A percentile compares a stretch with the other conserved stretches of the same genome.
Evolutionary conservation across 2,113 vertebrate species (phyloP).

Genomic region (Mesitornis unicolor): DNA sequence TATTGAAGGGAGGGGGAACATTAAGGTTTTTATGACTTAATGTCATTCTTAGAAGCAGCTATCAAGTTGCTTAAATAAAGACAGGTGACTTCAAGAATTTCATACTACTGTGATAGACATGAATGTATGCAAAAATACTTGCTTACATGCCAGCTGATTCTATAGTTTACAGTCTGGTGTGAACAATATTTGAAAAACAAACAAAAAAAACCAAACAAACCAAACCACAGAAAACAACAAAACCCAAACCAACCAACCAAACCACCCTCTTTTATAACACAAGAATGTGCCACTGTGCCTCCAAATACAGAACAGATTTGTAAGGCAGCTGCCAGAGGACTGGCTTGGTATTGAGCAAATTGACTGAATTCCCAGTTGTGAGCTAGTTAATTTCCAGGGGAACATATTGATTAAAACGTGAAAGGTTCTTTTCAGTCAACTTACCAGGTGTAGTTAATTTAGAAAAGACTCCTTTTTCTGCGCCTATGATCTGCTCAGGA

Average conservation of each 20-base stretch:
- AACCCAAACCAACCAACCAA: not conserved
- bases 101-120: not conserved
- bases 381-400: not conserved
- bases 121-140: not conserved
- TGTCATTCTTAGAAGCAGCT: not conserved
- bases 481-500: not conserved
- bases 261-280: not conserved
- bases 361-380: not conserved
- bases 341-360: not conserved
- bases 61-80: not conserved
- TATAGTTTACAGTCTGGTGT: not conserved
- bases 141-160: not conserved
- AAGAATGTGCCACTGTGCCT: not conserved
- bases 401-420: not conserved
- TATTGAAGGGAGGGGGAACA: not conserved
- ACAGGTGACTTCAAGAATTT: not conserved
- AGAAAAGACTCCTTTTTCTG: not conserved
- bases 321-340: not conserved
- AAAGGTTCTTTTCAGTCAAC: not conserved
- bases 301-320: not conserved
- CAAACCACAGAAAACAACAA: not conserved
- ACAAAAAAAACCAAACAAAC: not conserved
- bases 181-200: not conserved
- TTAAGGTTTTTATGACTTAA: not conserved
- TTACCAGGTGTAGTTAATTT: not conserved